Evolutionary conservation across 2,113 vertebrate genomes (phyloP), one percentile per base, ranked within the genome.

Genomic region (Poeciliopsis retropinna): DNA sequence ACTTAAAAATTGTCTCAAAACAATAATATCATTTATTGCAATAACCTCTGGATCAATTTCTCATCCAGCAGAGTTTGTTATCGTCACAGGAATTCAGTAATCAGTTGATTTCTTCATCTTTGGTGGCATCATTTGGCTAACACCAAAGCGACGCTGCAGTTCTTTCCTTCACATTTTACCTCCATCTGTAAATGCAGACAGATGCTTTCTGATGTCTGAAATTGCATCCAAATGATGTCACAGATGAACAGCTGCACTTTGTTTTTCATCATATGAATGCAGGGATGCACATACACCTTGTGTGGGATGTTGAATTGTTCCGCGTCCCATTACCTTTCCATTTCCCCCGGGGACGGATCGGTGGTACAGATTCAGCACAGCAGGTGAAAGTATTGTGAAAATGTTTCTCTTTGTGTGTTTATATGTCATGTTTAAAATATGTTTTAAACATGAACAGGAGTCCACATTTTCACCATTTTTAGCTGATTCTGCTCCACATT

Each of bases 251-350:
- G 66, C 25, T 28, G 39, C 69, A 66, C 28, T 76, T 72, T 44
- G 60, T 34, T 67, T 67, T 31, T 51, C 27, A 39, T 80, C 75
- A 70, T 67, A 41, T 60, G 74, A 62, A 75, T 73, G 13, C 41
- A 65, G 64, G 34, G 74, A 76, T 67, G 47, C 62, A 68, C 80
- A 72, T 77, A 81, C 64, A 44, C 69, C 57, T 70, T 76, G 72
- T 84, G 81, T 86, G 83, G 86, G 82, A 82, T 76, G 85, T 62
- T 61, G 71, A 72, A 80, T 84, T 72, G 86, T 76, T 12, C 11
- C 70, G 80, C 19, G 72, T 74, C 74, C 85, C 91, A 90, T 91
- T 87, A 90, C 79, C 87, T 89, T 73, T 79, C 77, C 29, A 67
- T 80, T 84, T 57, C 79, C 82, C 83, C 75, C 22, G 60, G 63